A percentile compares a stretch with the other conserved stretches of the same genome.
Conservation (phyloP, 2,113 vertebrate genomes). For the Proterorhinus semilunaris region DNA sequence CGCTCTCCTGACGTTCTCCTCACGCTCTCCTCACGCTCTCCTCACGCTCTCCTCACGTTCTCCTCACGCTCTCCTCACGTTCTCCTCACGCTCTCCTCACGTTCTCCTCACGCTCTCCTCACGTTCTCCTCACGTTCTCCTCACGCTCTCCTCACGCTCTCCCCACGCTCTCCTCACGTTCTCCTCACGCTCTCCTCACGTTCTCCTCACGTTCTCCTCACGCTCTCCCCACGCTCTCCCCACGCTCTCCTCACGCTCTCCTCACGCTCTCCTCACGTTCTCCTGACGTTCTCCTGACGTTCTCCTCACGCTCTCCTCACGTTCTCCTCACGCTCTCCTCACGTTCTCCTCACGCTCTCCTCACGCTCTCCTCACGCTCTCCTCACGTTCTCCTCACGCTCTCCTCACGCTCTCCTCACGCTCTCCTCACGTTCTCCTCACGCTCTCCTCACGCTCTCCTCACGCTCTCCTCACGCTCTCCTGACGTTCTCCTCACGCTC, state of each 20-base stretch:
- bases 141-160: constrained; percentile 33
- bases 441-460: background rate
- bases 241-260: constrained; percentile 34
- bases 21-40: constrained; percentile 34
- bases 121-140: constrained; percentile 34
- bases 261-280: constrained; percentile 33
- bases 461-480: constrained; percentile 34
- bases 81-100: constrained; percentile 32
- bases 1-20: background rate
- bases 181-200: constrained; percentile 31
- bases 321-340: constrained; percentile 36
- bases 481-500: background rate
- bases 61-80: constrained; percentile 33
- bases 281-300: background rate
- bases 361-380: constrained; percentile 33
- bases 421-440: constrained; percentile 35
- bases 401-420: constrained; percentile 31
- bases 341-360: constrained; percentile 34
- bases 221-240: background rate
- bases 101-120: constrained; percentile 36
- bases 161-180: constrained; percentile 33
- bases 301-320: constrained; percentile 32
- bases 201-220: constrained; percentile 35
- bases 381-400: constrained; percentile 34
- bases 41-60: constrained; percentile 33